phyloP scores from a whole-genome alignment of 2,888 invertebrate species.

The Noctua comes region DNA sequence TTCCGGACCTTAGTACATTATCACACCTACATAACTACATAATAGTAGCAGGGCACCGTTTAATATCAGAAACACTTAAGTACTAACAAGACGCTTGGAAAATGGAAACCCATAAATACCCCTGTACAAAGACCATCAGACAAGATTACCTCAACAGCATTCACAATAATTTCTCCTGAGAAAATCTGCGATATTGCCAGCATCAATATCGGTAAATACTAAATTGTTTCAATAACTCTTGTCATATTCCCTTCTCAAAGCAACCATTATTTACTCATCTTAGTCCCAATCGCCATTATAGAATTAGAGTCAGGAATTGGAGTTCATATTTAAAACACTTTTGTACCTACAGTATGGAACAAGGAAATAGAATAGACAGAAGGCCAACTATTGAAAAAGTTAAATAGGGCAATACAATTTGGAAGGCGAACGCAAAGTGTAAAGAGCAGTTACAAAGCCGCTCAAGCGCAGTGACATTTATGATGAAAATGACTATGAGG shows the following conservation, averaged over 20 bases:
- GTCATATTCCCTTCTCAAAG: constrained; percentile 26
- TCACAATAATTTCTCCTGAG: constrained; percentile 46
- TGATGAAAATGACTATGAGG: background rate
- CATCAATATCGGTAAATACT: constrained; percentile 34
- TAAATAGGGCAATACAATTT: background rate
- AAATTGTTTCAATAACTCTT: constrained; percentile 48
- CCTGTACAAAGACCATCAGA: background rate
- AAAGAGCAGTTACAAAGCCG: background rate
- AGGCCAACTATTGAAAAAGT: background rate
- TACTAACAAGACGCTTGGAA: background rate
- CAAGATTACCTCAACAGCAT: constrained; percentile 9
- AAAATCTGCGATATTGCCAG: constrained; percentile 32
- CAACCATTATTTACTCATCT: constrained; percentile 35
- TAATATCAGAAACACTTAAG: background rate
- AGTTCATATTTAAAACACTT: constrained; percentile 55
- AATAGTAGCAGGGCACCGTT: background rate
- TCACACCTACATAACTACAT: background rate
- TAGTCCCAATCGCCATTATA: constrained; percentile 40
- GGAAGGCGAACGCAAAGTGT: background rate
- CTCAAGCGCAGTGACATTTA: background rate
- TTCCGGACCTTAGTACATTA: background rate
- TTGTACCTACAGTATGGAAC: constrained; percentile 2
- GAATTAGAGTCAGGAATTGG: constrained; percentile 23
- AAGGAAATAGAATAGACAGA: background rate
- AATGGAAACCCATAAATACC: background rate